These are phyloP conservation scores for Mycteria americana DNA, from an alignment of 2,797 vertebrate species.

Conservation along the genomic window DNA sequence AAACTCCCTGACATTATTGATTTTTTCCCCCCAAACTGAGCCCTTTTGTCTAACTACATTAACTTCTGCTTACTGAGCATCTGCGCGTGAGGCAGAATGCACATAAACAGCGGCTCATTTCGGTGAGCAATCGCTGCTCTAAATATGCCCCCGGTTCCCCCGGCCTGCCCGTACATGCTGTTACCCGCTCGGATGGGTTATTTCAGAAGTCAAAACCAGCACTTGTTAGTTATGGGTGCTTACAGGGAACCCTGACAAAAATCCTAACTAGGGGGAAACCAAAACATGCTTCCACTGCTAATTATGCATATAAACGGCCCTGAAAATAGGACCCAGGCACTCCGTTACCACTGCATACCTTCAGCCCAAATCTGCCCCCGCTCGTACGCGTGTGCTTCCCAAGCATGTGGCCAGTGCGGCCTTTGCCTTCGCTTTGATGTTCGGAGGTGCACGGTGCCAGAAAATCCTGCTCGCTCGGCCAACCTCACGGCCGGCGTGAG, in stretches of 20 bases:
- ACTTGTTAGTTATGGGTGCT: background rate
- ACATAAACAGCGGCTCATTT: background rate
- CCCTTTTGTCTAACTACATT: constrained; percentile 15
- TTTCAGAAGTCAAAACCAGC: background rate
- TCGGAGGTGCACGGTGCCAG: background rate
- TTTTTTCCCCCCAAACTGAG: background rate
- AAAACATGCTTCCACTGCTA: background rate
- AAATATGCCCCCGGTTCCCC: background rate
- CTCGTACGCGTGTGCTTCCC: accelerated
- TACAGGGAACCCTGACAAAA: background rate
- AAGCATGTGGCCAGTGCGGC: background rate
- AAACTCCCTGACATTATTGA: constrained; percentile 51
- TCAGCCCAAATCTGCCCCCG: background rate
- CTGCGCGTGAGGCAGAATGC: background rate
- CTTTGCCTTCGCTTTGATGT: background rate
- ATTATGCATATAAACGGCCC: background rate
- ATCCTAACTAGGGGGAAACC: background rate
- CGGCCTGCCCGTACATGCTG: background rate
- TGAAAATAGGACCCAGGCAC: accelerated
- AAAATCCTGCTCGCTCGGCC: background rate
- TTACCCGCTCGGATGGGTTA: background rate
- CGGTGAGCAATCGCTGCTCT: background rate
- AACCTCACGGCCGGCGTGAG: background rate
- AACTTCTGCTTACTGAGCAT: constrained; percentile 23
- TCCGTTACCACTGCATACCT: background rate